Conservation (phyloP, 2,888 invertebrate genomes). For the Notodonta ziczac region DNA sequence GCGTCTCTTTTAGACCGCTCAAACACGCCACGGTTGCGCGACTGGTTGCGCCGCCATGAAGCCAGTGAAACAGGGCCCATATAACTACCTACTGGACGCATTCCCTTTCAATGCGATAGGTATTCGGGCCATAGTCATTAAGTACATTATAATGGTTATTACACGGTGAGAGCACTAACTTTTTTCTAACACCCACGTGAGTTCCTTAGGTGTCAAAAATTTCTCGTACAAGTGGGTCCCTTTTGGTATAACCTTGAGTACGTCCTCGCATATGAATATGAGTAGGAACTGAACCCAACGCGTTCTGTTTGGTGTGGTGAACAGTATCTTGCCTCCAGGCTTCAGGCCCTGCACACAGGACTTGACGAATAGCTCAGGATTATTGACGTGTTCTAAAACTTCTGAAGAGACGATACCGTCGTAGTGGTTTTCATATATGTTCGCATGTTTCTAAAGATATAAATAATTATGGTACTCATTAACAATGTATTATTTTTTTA, state of each 20-base stretch:
- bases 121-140: no score
- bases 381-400: slow-evolving; percentile 92
- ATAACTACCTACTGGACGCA: no score
- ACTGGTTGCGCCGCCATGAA: no score
- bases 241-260: slow-evolving; percentile 88
- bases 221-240: slow-evolving; percentile 96
- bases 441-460: slow-evolving; percentile 65
- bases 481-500: no score
- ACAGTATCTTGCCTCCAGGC: slow-evolving; percentile 87
- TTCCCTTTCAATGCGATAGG: no score
- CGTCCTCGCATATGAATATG: slow-evolving; percentile 90
- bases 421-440: slow-evolving; percentile 78
- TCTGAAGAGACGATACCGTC: slow-evolving; percentile 94
- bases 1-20: no score
- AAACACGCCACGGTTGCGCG: no score
- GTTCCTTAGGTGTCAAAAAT: slow-evolving; percentile 90
- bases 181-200: slow-evolving; percentile 87
- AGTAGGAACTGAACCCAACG: background rate
- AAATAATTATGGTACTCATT: no score
- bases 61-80: no score
- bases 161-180: slow-evolving; percentile 78
- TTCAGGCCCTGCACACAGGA: slow-evolving; percentile 86
- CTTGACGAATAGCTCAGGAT: slow-evolving; percentile 87
- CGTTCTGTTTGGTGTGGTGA: slow-evolving; percentile 63
- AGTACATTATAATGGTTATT: no score